Evolutionary conservation across 2,888 invertebrate genomes (phyloP).

Genomic region (Philaethria dido): DNA sequence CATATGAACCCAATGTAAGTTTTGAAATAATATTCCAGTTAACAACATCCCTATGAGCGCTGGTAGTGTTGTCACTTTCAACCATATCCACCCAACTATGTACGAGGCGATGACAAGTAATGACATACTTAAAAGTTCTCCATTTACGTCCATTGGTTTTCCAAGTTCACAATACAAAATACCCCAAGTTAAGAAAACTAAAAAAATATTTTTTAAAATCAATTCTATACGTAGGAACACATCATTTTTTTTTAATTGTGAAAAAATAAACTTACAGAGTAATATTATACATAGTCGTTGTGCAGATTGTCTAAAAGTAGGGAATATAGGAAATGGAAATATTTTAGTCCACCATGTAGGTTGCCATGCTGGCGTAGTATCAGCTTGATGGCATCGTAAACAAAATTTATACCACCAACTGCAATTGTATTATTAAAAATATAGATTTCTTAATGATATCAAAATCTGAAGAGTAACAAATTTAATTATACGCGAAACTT

Average conservation of each 20-base stretch:
- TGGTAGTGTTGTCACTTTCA: conserved; percentile 88
- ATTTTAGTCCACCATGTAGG: conserved; percentile 86
- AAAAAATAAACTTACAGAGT: conserved; percentile 65
- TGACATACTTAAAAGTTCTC: conserved; percentile 87
- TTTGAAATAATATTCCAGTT: conserved; percentile 88
- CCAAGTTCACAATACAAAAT: conserved; percentile 87
- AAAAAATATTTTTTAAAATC: conserved; percentile 45
- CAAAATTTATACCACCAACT: conserved; percentile 88
- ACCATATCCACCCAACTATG: conserved; percentile 87
- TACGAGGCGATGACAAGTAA: conserved; percentile 87
- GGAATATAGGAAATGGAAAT: conserved; percentile 88
- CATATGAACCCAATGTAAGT: conserved; percentile 84
- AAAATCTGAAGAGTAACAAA: not conserved
- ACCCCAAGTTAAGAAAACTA: conserved; percentile 87
- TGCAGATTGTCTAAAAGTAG: conserved; percentile 84
- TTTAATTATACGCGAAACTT: conserved; percentile 25
- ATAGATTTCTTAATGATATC: not conserved
- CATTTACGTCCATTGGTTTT: conserved; percentile 85
- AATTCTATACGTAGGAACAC: not conserved
- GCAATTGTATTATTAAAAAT: conserved; percentile 22
- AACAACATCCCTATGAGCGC: conserved; percentile 90
- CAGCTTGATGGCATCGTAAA: conserved; percentile 86
- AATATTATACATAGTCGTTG: conserved; percentile 69
- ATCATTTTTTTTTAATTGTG: no score
- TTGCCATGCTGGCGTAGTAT: conserved; percentile 85